Conservation (phyloP, 2,113 vertebrate species). For the Xiphophorus couchianus region DNA sequence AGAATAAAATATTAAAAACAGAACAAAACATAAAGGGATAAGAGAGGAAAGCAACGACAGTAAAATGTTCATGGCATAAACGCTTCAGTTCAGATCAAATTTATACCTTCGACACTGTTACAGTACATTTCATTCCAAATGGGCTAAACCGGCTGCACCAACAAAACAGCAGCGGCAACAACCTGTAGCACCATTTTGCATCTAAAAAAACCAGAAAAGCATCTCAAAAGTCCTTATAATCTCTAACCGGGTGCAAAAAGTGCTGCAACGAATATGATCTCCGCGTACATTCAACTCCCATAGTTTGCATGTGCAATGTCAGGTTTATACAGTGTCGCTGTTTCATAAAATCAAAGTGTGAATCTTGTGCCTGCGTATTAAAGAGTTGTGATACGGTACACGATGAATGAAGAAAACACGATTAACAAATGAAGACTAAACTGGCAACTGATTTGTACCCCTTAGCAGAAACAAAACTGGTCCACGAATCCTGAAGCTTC, state of each 20-base stretch:
- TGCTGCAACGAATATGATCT: neutral
- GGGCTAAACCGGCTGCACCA: neutral
- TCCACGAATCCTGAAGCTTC: slow-evolving; percentile 35
- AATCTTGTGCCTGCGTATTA: slow-evolving; percentile 14
- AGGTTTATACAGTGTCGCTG: slow-evolving; percentile 11
- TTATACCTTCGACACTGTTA: neutral
- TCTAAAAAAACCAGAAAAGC: neutral
- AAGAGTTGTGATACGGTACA: slow-evolving; percentile 62
- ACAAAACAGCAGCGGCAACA: neutral
- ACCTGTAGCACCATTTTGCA: slow-evolving; percentile 20
- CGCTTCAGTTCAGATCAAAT: slow-evolving; percentile 6
- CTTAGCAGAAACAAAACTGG: slow-evolving; percentile 32
- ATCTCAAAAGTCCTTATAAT: neutral
- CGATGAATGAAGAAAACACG: slow-evolving; percentile 19
- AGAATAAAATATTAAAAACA: too few species aligned
- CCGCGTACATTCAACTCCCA: slow-evolving; percentile 3
- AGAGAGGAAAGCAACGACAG: slow-evolving; percentile 6
- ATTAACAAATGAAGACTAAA: slow-evolving; percentile 13
- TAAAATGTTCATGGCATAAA: neutral
- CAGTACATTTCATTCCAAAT: neutral
- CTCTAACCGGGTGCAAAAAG: neutral
- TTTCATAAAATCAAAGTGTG: neutral
- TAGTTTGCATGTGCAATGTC: neutral
- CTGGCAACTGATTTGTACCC: slow-evolving; percentile 12
- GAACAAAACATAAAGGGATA: neutral